phyloP scores from a whole-genome alignment of 2,888 invertebrate species.

The Argyra leucocephala region DNA sequence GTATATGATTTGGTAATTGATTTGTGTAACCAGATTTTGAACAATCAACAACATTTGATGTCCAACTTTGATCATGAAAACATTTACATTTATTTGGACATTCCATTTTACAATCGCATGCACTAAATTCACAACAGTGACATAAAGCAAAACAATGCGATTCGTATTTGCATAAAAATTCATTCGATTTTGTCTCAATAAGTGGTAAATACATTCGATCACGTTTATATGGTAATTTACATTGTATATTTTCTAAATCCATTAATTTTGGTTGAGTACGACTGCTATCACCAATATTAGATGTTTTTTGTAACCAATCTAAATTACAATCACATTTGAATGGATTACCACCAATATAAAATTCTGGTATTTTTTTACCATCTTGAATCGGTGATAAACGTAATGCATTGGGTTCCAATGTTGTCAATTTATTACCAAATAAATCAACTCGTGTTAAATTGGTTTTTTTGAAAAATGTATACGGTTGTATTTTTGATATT shows the following conservation, averaged over 20 bases:
- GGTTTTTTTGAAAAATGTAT: constrained; percentile 81
- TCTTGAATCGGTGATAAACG: constrained; percentile 71
- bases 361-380: constrained; percentile 70
- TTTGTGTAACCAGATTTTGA: constrained; percentile 68
- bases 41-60: constrained; percentile 87
- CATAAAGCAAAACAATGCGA: constrained; percentile 89
- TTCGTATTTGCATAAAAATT: constrained; percentile 86
- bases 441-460: constrained; percentile 86
- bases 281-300: constrained; percentile 47
- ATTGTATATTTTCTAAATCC: constrained; percentile 82
- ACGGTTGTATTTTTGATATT: constrained; percentile 75
- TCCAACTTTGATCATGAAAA: constrained; percentile 90
- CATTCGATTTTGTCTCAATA: constrained; percentile 75
- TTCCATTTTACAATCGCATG: constrained; percentile 95
- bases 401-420: constrained; percentile 80
- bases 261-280: constrained; percentile 79
- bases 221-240: constrained; percentile 76
- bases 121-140: constrained; percentile 93
- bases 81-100: constrained; percentile 89
- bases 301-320: constrained; percentile 85
- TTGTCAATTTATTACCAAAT: constrained; percentile 82
- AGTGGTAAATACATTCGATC: constrained; percentile 75
- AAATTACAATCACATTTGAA: constrained; percentile 91
- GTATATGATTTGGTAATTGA: constrained; percentile 75
- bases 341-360: constrained; percentile 88